Conservation (phyloP, 64 coral and sea anemone species). For the Montipora sp. region DNA sequence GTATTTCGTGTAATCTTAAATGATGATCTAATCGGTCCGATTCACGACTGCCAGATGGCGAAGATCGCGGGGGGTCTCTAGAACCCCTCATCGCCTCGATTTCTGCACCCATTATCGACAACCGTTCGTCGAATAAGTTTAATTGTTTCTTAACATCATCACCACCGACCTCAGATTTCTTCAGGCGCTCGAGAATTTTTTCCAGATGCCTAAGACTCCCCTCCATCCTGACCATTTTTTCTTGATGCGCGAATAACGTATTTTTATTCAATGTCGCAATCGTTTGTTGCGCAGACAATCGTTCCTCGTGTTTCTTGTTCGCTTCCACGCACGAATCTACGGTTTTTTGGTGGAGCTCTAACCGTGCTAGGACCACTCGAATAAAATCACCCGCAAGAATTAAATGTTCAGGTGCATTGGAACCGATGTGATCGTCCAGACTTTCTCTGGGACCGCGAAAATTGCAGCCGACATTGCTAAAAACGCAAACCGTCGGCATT, state of each 20-base stretch:
- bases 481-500: constrained; percentile 37
- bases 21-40: too few relatives aligned
- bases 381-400: constrained; percentile 7
- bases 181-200: too few relatives aligned
- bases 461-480: constrained; percentile 63
- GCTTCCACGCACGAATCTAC: background rate
- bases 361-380: background rate
- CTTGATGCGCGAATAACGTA: constrained; percentile 63
- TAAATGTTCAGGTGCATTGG: constrained; percentile 43
- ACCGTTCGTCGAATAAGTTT: too few relatives aligned
- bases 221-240: constrained; percentile 70
- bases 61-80: too few relatives aligned
- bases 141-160: too few relatives aligned
- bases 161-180: too few relatives aligned
- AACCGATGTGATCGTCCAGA: constrained; percentile 40
- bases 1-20: too few relatives aligned
- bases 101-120: too few relatives aligned
- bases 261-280: constrained; percentile 35
- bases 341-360: constrained; percentile 13
- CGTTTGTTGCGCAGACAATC: constrained; percentile 45
- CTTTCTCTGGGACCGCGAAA: constrained; percentile 48
- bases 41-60: too few relatives aligned
- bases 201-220: constrained; percentile 12
- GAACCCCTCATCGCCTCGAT: too few relatives aligned
- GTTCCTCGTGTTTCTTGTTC: background rate